Conservation (phyloP, 2,113 vertebrate genomes). For the Rynchops niger region DNA sequence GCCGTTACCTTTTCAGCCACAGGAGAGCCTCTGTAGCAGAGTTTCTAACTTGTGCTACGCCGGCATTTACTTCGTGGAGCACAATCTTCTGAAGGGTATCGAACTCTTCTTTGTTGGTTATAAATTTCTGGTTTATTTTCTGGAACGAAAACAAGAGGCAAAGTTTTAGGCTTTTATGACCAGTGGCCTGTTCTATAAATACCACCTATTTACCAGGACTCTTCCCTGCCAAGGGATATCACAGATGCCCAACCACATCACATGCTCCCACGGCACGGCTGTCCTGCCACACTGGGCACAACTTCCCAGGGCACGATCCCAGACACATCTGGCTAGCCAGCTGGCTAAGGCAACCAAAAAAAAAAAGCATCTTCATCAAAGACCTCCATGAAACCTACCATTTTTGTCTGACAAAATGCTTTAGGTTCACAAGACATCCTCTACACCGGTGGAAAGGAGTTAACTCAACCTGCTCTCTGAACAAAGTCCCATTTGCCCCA, state of each 20-base stretch:
- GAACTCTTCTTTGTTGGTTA: conserved; percentile 86
- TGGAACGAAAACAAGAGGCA: conserved; percentile 12
- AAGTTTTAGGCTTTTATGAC: background rate
- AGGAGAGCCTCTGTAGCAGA: conserved; percentile 95
- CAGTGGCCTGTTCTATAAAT: background rate
- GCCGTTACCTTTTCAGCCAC: conserved; percentile 87
- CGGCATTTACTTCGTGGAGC: conserved; percentile 84
- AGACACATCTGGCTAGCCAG: background rate
- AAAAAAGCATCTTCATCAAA: background rate
- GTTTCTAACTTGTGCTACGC: conserved; percentile 87
- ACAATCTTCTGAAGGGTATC: conserved; percentile 95
- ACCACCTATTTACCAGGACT: background rate
- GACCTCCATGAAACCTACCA: background rate
- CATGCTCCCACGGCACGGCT: rapidly evolving
- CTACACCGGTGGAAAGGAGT: background rate
- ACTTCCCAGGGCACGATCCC: background rate
- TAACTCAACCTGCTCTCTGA: background rate
- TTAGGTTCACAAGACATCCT: background rate
- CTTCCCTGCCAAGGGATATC: background rate
- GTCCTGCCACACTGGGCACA: rapidly evolving
- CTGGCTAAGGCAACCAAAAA: background rate
- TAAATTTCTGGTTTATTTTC: conserved; percentile 97
- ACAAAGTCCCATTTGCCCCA: background rate
- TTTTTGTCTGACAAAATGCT: background rate
- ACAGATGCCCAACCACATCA: background rate